phyloP scores from a whole-genome alignment of 2,888 invertebrate species.

The Argyresthia albistria region DNA sequence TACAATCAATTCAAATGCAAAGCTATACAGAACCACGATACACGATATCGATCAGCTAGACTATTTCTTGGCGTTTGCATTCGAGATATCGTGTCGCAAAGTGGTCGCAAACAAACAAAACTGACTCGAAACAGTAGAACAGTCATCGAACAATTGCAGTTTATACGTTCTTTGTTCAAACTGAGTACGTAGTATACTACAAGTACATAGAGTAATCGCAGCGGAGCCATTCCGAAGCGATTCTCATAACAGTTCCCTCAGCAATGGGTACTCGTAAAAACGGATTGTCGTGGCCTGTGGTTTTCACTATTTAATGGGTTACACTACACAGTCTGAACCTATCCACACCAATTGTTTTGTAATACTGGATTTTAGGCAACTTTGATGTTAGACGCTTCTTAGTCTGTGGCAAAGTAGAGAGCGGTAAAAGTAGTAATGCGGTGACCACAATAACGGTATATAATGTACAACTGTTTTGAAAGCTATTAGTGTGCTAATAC shows the following conservation, averaged over 20 bases:
- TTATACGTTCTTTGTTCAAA: background rate
- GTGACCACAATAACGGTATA: constrained; percentile 41
- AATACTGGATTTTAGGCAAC: background rate
- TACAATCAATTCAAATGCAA: too few relatives aligned
- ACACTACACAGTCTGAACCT: constrained; percentile 15
- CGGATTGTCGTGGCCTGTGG: constrained; percentile 42
- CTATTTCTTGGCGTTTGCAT: too few relatives aligned
- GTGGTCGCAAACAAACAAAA: too few relatives aligned
- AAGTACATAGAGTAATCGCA: constrained; percentile 32
- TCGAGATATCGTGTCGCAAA: too few relatives aligned
- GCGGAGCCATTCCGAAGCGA: constrained; percentile 30
- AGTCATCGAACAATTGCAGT: background rate
- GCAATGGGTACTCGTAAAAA: constrained; percentile 48
- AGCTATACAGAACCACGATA: too few relatives aligned
- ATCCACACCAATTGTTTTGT: background rate
- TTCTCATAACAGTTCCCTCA: constrained; percentile 47
- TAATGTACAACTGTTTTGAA: constrained; percentile 37
- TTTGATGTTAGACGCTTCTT: background rate
- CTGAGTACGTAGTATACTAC: constrained; percentile 12
- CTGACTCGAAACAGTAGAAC: too few relatives aligned
- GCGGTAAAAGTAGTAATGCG: constrained; percentile 21
- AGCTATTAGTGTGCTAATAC: constrained; percentile 33
- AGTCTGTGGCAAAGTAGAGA: constrained; percentile 17
- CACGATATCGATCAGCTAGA: too few relatives aligned
- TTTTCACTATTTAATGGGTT: constrained; percentile 34